Evolutionary conservation across 2,113 vertebrate species (phyloP).

Genomic region (Chaetura pelagica): DNA sequence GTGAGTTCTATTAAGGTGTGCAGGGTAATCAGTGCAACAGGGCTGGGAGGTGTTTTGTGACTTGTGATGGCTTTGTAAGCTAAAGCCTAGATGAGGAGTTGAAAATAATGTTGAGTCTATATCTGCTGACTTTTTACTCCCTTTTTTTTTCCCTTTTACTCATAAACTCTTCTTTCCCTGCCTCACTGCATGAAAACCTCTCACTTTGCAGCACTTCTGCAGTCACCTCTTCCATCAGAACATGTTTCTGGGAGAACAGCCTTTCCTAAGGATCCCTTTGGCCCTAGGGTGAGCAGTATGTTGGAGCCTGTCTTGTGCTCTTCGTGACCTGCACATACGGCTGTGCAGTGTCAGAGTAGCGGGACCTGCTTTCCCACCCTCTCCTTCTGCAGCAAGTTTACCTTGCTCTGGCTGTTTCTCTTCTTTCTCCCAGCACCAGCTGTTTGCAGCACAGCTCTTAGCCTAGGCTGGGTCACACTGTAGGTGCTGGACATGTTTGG

Average conservation of each 20-base stretch:
- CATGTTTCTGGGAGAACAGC: background rate
- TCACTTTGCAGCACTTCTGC: background rate
- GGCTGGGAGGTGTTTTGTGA: background rate
- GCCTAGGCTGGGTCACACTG: fast-evolving
- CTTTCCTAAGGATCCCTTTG: background rate
- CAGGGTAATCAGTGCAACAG: background rate
- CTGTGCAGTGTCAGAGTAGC: background rate
- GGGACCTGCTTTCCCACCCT: background rate
- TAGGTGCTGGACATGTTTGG: background rate
- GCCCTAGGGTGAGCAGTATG: background rate
- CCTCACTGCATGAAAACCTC: background rate
- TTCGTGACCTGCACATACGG: fast-evolving
- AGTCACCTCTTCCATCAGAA: background rate
- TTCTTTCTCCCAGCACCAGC: background rate
- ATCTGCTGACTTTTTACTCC: background rate
- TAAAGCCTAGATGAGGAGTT: background rate
- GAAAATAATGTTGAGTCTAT: background rate
- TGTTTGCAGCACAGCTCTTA: background rate
- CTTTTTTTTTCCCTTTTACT: background rate
- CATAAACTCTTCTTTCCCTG: background rate
- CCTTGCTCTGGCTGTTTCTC: background rate
- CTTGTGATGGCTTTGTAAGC: background rate
- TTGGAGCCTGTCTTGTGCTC: background rate
- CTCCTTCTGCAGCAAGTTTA: background rate
- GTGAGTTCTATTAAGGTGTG: background rate